Conservation (phyloP, 37 sponge, comb jelly and placozoan genomes). For the Mnemiopsis leidyi region DNA sequence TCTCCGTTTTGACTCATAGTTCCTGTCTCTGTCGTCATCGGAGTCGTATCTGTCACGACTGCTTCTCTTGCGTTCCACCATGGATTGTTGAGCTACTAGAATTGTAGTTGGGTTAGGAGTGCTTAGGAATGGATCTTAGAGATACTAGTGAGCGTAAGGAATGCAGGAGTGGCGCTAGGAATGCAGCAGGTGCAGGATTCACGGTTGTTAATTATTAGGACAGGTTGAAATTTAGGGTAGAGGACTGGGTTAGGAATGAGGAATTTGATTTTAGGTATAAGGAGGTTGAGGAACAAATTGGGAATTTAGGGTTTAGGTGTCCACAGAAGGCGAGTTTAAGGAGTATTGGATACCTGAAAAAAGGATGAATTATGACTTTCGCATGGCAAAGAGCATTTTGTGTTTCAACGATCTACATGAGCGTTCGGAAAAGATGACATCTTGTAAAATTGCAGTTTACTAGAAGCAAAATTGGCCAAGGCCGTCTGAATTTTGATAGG, state of each 20-base stretch:
- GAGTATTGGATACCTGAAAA: background rate
- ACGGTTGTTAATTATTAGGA: background rate
- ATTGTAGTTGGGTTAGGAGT: slow-evolving; percentile 1
- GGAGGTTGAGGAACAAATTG: background rate
- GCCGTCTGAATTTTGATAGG: no score
- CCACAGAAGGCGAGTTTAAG: background rate
- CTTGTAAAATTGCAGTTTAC: no score
- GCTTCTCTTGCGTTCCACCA: slow-evolving; percentile 42
- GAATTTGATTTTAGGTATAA: background rate
- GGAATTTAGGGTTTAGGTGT: background rate
- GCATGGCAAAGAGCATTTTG: no score
- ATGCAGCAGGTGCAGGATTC: background rate
- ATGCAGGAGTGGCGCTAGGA: no score
- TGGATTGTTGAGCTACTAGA: background rate
- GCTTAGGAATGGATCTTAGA: background rate
- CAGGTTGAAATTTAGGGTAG: background rate
- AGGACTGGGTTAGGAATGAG: background rate
- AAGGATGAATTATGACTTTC: background rate
- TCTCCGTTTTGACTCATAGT: slow-evolving; percentile 49
- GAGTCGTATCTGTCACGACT: slow-evolving; percentile 54
- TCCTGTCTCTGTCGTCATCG: slow-evolving; percentile 24
- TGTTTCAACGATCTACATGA: no score
- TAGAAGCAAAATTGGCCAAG: no score
- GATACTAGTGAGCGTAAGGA: background rate
- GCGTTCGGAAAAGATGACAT: no score